A percentile compares a stretch with the other conserved stretches of the same genome.
phyloP scores from a whole-genome alignment of 35 echinoderm and acorn worm species.

The Nesometra sesokonis region DNA sequence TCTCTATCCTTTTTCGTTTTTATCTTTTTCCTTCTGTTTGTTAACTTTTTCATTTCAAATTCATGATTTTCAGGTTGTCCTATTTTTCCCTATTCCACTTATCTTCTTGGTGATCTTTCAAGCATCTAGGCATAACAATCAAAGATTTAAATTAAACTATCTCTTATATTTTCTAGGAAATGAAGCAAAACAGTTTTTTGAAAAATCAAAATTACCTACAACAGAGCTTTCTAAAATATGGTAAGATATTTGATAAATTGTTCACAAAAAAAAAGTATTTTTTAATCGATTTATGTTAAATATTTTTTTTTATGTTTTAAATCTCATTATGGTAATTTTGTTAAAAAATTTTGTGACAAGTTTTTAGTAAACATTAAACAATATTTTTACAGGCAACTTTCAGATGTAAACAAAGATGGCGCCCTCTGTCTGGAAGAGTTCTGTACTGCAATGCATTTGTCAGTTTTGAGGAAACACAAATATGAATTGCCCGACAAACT shows the following conservation, averaged over 20 bases:
- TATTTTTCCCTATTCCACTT: too few relatives aligned
- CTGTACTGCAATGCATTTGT: slow-evolving; percentile 98
- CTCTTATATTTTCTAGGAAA: slow-evolving; percentile 32
- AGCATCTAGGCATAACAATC: too few relatives aligned
- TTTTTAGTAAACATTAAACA: too few relatives aligned
- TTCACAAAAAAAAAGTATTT: not conserved
- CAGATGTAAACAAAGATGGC: slow-evolving; percentile 97
- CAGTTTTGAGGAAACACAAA: slow-evolving; percentile 84
- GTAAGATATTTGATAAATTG: slow-evolving; percentile 30
- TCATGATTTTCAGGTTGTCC: too few relatives aligned
- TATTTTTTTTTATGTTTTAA: not conserved
- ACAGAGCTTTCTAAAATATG: slow-evolving; percentile 92
- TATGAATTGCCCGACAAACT: slow-evolving; percentile 74
- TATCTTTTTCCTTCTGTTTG: too few relatives aligned
- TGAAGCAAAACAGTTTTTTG: slow-evolving; percentile 87
- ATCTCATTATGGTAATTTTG: too few relatives aligned
- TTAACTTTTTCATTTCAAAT: too few relatives aligned
- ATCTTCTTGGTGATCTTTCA: too few relatives aligned
- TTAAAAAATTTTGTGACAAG: too few relatives aligned
- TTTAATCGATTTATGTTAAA: not conserved
- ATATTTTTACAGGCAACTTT: slow-evolving; percentile 90
- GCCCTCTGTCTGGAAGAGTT: slow-evolving; percentile 89
- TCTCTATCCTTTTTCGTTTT: too few relatives aligned
- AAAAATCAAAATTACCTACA: slow-evolving; percentile 91
- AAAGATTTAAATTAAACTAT: too few relatives aligned